Conservation (phyloP, 2,888 invertebrate species). For the Hypena proboscidalis region DNA sequence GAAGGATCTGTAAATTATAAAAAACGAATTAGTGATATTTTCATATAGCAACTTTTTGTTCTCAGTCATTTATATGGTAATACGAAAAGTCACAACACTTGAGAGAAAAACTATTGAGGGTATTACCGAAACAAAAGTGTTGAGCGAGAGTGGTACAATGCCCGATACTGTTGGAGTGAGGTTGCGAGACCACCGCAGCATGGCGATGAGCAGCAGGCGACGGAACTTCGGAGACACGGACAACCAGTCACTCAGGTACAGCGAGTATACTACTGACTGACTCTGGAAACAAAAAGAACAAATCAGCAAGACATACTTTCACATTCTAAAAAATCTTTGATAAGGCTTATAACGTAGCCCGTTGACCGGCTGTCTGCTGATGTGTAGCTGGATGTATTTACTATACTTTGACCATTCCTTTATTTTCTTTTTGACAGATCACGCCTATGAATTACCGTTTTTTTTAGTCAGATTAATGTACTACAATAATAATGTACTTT, state of each 20-base stretch:
- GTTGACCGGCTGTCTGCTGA: too few relatives aligned
- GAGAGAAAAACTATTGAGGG: neutral
- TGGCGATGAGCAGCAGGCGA: slow-evolving; percentile 49
- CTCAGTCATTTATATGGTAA: too few relatives aligned
- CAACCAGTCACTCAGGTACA: slow-evolving; percentile 56
- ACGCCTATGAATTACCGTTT: too few relatives aligned
- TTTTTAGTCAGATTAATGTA: too few relatives aligned
- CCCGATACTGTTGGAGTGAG: slow-evolving; percentile 43
- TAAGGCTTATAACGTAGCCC: too few relatives aligned
- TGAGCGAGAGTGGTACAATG: slow-evolving; percentile 49
- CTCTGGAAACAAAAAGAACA: slow-evolving; percentile 45
- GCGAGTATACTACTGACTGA: slow-evolving; percentile 41
- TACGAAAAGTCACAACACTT: too few relatives aligned
- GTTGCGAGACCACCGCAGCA: slow-evolving; percentile 52
- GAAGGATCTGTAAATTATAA: slow-evolving; percentile 3
- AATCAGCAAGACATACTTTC: neutral
- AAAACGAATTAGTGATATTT: neutral
- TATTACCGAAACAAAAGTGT: slow-evolving; percentile 52
- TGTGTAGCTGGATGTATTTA: too few relatives aligned
- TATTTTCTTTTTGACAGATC: too few relatives aligned
- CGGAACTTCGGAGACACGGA: slow-evolving; percentile 54
- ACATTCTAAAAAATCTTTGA: too few relatives aligned
- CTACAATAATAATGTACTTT: too few relatives aligned
- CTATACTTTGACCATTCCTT: too few relatives aligned
- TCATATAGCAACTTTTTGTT: too few relatives aligned